Evolutionary conservation across 2,113 vertebrate genomes (phyloP).

Genomic region (Agelaius phoeniceus): DNA sequence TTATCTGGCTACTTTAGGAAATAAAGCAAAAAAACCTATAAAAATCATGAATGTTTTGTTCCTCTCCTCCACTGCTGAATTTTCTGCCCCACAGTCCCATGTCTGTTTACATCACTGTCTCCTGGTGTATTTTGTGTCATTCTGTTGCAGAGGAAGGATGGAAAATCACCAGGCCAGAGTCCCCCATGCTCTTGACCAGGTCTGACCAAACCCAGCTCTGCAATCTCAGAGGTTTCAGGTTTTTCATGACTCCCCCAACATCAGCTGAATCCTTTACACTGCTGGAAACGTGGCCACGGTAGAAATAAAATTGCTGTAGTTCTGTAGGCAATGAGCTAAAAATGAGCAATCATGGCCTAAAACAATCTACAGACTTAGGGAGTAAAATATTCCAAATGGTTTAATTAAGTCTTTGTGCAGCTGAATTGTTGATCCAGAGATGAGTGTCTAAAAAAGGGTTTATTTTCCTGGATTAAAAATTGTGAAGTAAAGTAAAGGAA

Average conservation of each 20-base stretch:
- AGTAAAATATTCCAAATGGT: not conserved
- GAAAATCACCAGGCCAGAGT: not conserved
- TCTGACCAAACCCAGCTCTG: not conserved
- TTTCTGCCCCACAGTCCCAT: not conserved
- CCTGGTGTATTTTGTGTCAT: not conserved
- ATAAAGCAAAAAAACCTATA: not conserved
- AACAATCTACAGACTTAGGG: not conserved
- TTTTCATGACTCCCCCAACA: not conserved
- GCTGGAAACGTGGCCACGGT: not conserved
- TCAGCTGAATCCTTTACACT: not conserved
- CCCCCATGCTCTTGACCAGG: not conserved
- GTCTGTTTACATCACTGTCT: not conserved
- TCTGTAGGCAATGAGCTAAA: not conserved
- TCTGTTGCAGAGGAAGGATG: not conserved
- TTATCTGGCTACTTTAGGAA: not conserved
- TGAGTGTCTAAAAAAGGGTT: not conserved
- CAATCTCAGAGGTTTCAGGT: not conserved
- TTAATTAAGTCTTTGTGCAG: not conserved
- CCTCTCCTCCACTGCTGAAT: not conserved
- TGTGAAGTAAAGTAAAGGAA: not conserved
- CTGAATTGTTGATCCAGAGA: not conserved
- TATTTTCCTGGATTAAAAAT: not conserved
- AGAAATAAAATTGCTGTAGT: not conserved
- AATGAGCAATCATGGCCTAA: not conserved
- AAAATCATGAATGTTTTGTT: not conserved